Evolutionary conservation across 2,888 invertebrate genomes (phyloP), one percentile per base, ranked within the genome.

Genomic region (Sipha maydis): DNA sequence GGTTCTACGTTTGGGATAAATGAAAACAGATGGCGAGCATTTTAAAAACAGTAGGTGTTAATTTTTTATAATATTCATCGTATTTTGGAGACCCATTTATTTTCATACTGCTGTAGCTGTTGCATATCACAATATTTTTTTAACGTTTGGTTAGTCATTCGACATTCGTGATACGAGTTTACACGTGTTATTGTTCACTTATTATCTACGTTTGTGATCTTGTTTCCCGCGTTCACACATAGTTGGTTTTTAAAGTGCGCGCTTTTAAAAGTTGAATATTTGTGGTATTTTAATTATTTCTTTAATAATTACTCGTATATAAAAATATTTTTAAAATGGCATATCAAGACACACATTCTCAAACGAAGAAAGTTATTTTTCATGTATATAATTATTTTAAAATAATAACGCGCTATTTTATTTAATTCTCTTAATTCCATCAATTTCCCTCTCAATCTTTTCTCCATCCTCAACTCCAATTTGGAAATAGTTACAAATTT

Each of bases 231-330:
- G 77, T 54, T 77, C 41, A 3, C 8, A 76, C 9, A 25, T 76
- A 1, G 76, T 76, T 76, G 76, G 76, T 76, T 76, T 76, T 76
- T 41, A 76, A 76, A 76, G 76, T 76, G 76, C 76, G 76, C 76
- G 76, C 76, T 76, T 76, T 76, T 76, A 41, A 76, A 76, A 41
- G 41, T 76, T 76, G 76, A 76, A 76, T 76, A 3, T 41, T 76
- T 76, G 73, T 73, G 38, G 21, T 38, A 38, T 73, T 73, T 73
- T 73, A 38, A 38, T 73, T 73, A 73, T 73, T 73, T 73, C 38
- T 73, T 73, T 73, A 73, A 73, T 73, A 73, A 34, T 56, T 56
- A 56, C 56, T 7, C 4, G 34, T 34, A 34, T 34, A 34, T 34
- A 34, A 34, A 34, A 34, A 3, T 34, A 34, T 34, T 34, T 34